Percentiles rank a stretch among this genome's conserved stretches.
phyloP scores from a whole-genome alignment of 2,888 invertebrate species.

The Mythimna ferrago region DNA sequence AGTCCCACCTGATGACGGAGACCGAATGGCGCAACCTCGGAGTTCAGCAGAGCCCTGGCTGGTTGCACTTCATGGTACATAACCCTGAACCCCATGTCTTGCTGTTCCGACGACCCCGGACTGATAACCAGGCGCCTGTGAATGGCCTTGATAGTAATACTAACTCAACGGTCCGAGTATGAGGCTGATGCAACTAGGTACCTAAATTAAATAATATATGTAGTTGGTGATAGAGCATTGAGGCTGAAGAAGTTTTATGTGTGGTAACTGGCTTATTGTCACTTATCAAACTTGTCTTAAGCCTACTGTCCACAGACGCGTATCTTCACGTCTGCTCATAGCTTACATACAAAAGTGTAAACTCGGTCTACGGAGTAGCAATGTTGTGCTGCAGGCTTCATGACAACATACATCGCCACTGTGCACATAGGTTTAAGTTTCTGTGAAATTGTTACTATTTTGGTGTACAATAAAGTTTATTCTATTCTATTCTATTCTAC shows the following conservation, averaged over 20 bases:
- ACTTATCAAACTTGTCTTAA: too few relatives aligned
- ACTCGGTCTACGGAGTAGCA: too few relatives aligned
- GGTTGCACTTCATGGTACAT: constrained; percentile 97
- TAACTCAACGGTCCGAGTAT: constrained; percentile 79
- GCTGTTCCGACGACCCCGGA: constrained; percentile 93
- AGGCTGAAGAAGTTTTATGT: constrained; percentile 2
- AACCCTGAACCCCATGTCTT: constrained; percentile 97
- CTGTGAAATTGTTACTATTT: too few relatives aligned
- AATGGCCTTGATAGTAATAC: constrained; percentile 80
- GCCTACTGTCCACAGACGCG: too few relatives aligned
- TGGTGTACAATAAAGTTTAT: too few relatives aligned
- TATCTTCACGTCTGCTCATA: too few relatives aligned
- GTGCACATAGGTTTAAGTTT: too few relatives aligned
- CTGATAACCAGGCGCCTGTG: constrained; percentile 75
- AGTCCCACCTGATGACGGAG: constrained; percentile 97
- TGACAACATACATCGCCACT: too few relatives aligned
- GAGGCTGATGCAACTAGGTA: constrained; percentile 59
- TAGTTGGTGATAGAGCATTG: constrained; percentile 37
- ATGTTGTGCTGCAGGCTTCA: too few relatives aligned
- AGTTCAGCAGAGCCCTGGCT: constrained; percentile 97
- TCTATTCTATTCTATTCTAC: too few relatives aligned
- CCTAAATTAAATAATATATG: constrained; percentile 39
- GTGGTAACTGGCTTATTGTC: not conserved
- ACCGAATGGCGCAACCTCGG: constrained; percentile 98
- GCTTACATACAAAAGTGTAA: too few relatives aligned